Evolutionary conservation across 2,888 invertebrate genomes (phyloP).

Genomic region (Drosophila lutescens): DNA sequence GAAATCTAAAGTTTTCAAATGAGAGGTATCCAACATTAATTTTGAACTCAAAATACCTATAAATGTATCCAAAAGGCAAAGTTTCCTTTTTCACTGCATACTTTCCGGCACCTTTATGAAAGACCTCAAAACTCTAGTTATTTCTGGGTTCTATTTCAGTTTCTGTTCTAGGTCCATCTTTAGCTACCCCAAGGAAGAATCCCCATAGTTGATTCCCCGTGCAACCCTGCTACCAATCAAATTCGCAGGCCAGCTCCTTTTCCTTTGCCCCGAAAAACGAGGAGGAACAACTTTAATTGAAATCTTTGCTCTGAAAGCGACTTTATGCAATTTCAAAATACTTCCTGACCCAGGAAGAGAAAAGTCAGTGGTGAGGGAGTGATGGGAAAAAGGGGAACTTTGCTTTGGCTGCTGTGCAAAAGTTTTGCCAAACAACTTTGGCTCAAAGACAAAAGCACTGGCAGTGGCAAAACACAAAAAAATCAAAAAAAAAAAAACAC

Average conservation of each 20-base stretch:
- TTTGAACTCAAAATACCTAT: too few relatives aligned
- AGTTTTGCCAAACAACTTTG: slow-evolving; percentile 63
- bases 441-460: slow-evolving; percentile 65
- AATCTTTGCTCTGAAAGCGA: slow-evolving; percentile 64
- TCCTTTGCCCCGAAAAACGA: not conserved
- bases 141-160: not conserved
- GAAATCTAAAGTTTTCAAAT: too few relatives aligned
- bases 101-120: too few relatives aligned
- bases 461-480: slow-evolving; percentile 6
- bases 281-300: slow-evolving; percentile 66
- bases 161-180: not conserved
- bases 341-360: slow-evolving; percentile 51
- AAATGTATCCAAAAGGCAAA: too few relatives aligned
- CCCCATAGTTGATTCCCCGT: not conserved
- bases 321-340: slow-evolving; percentile 71
- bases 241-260: not conserved
- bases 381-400: not conserved
- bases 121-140: too few relatives aligned
- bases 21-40: too few relatives aligned
- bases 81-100: too few relatives aligned
- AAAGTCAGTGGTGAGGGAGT: slow-evolving; percentile 1
- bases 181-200: not conserved
- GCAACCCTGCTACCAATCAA: slow-evolving; percentile 3
- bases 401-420: slow-evolving; percentile 45
- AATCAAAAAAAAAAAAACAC: too few relatives aligned